Percentiles rank a stretch among this genome's conserved stretches.
Evolutionary conservation across 1,140 invertebrate genomes (phyloP).

Genomic region (Microplitis demolitor): DNA sequence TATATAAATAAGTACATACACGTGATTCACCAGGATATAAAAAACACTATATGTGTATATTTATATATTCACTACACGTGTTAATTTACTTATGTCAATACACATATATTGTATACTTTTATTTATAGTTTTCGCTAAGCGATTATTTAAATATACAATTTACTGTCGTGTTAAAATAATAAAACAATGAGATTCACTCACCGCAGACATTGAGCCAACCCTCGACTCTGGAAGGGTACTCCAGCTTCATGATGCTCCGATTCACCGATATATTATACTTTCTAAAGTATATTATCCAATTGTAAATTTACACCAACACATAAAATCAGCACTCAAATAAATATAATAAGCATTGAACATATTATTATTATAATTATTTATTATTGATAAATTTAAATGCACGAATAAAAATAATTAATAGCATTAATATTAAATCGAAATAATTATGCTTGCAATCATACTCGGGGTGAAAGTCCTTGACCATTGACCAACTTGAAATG

Average conservation of each 20-base stretch:
- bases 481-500: constrained; percentile 9
- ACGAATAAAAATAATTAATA: too few species aligned
- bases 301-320: not conserved
- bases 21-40: too few species aligned
- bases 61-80: too few species aligned
- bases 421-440: not conserved
- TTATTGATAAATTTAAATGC: too few species aligned
- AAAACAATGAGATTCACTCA: constrained; percentile 45
- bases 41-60: too few species aligned
- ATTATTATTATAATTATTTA: too few species aligned
- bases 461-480: not conserved
- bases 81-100: too few species aligned
- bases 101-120: too few species aligned
- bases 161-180: not conserved
- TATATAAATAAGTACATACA: too few species aligned
- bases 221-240: constrained; percentile 67
- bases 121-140: too few species aligned
- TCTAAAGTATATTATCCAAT: not conserved
- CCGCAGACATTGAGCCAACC: constrained; percentile 69
- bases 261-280: constrained; percentile 17
- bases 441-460: not conserved
- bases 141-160: too few species aligned
- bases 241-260: constrained; percentile 55
- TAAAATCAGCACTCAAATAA: not conserved
- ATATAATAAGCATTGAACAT: too few species aligned